Conservation (phyloP, 2,888 invertebrate genomes). For the Drosophila neotestacea region DNA sequence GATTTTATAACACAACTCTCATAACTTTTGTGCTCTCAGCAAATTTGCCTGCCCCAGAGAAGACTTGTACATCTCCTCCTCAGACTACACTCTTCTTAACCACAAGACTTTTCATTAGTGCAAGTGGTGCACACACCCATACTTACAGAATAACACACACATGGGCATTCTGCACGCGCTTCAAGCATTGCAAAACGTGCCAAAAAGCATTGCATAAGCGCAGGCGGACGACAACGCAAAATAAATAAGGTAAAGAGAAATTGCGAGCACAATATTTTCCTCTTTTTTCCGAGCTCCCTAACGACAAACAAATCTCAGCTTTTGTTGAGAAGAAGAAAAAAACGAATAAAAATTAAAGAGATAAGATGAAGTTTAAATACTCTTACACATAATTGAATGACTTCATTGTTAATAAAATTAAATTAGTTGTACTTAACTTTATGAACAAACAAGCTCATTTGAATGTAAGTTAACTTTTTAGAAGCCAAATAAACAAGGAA, state of each 20-base stretch:
- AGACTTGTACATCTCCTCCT: neutral
- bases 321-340: constrained; percentile 8
- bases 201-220: constrained; percentile 74
- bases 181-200: constrained; percentile 68
- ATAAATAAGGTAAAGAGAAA: constrained; percentile 61
- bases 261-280: constrained; percentile 57
- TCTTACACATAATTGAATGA: constrained; percentile 6
- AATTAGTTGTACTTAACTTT: neutral
- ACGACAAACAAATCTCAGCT: constrained; percentile 69
- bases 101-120: constrained; percentile 76
- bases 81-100: constrained; percentile 20
- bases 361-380: constrained; percentile 16
- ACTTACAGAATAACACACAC: constrained; percentile 3
- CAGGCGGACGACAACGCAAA: constrained; percentile 68
- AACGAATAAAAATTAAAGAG: neutral
- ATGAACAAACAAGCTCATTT: neutral
- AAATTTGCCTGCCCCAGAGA: constrained; percentile 2
- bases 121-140: constrained; percentile 60
- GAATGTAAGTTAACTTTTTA: neutral
- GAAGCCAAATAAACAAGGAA: neutral
- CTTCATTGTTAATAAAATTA: neutral
- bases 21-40: constrained; percentile 14
- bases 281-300: constrained; percentile 30
- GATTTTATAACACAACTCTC: constrained; percentile 3
- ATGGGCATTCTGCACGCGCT: constrained; percentile 48